phyloP scores from a whole-genome alignment of 2,888 invertebrate species.

The Hipparchia sbordonii region DNA sequence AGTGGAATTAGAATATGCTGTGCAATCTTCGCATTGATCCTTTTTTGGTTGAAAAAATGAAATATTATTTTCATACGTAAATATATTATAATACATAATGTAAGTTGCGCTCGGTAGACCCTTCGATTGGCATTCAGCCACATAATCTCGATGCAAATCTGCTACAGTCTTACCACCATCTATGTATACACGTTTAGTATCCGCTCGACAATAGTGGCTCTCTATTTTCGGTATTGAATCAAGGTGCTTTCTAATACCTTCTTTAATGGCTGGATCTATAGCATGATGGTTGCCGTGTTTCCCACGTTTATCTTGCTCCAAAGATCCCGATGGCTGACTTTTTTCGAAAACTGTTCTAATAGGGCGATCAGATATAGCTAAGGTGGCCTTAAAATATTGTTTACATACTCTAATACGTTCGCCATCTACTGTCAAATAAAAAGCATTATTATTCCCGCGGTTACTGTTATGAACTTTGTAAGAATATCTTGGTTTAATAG shows the following conservation, averaged over 20 bases:
- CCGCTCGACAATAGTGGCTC: not conserved
- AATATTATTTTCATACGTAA: not conserved
- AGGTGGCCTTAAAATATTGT: not conserved
- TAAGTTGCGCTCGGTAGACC: not conserved
- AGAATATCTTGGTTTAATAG: too few relatives aligned
- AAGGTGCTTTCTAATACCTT: not conserved
- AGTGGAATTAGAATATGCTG: not conserved
- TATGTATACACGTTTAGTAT: not conserved
- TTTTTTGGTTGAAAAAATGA: constrained; percentile 3
- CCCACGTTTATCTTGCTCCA: too few relatives aligned
- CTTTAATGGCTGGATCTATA: too few relatives aligned
- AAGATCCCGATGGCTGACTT: too few relatives aligned
- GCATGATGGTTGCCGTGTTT: too few relatives aligned
- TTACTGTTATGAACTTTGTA: too few relatives aligned
- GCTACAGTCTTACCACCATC: too few relatives aligned
- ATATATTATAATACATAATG: not conserved
- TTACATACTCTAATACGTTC: constrained; percentile 1
- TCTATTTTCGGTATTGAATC: constrained; percentile 3
- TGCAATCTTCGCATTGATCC: constrained; percentile 10
- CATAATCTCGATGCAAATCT: too few relatives aligned
- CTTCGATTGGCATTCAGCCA: too few relatives aligned
- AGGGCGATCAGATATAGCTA: not conserved
- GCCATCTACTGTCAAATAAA: constrained; percentile 1
- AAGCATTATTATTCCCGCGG: not conserved
- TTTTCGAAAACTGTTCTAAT: too few relatives aligned